Evolutionary conservation across 2,113 vertebrate species (phyloP).

Genomic region (Anhinga rufa): DNA sequence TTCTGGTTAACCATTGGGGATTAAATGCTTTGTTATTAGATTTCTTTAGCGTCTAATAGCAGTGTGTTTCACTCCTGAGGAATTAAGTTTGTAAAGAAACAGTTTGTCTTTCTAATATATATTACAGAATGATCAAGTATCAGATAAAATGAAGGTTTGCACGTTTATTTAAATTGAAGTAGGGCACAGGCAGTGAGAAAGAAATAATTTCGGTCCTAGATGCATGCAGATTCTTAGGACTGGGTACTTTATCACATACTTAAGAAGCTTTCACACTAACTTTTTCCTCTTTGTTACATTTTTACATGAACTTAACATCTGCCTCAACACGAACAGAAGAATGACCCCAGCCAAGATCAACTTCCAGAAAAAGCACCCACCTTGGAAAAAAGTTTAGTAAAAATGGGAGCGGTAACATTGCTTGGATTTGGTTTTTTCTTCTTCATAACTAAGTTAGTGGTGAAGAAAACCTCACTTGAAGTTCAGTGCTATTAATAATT

Average conservation of each 20-base stretch:
- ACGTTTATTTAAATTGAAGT: neutral
- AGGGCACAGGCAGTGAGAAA: neutral
- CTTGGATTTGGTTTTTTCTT: constrained; percentile 76
- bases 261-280: neutral
- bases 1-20: neutral
- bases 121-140: neutral
- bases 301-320: constrained; percentile 6
- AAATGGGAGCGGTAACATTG: constrained; percentile 59
- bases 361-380: constrained; percentile 38
- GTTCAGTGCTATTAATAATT: neutral
- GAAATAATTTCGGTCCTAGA: neutral
- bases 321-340: constrained; percentile 72
- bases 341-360: constrained; percentile 67
- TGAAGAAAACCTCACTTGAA: constrained; percentile 29
- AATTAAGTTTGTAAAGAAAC: neutral
- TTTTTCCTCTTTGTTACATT: neutral
- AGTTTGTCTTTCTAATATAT: neutral
- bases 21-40: neutral
- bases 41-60: neutral
- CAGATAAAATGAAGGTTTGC: neutral
- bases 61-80: neutral
- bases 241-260: neutral
- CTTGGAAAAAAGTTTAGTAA: constrained; percentile 59
- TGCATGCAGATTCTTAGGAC: neutral
- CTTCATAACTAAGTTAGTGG: constrained; percentile 61